These are phyloP conservation scores for Cavia porcellus DNA, from an alignment of 2,113 vertebrate genomes.

Conservation along the genomic window DNA sequence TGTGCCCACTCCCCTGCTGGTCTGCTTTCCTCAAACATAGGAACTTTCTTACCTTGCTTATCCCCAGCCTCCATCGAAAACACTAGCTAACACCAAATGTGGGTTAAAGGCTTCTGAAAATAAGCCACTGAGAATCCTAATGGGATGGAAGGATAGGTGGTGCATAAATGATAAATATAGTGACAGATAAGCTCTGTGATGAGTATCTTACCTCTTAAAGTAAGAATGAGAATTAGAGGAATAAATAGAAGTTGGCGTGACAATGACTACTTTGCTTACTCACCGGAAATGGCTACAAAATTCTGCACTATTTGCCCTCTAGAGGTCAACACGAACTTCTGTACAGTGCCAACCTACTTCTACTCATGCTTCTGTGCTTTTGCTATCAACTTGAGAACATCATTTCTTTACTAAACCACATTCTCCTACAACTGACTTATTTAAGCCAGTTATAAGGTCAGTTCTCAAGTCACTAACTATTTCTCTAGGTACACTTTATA, in stretches of 20 bases:
- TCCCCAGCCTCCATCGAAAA: neutral
- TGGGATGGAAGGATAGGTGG: neutral
- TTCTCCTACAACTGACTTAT: slow-evolving; percentile 51
- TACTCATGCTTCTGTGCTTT: neutral
- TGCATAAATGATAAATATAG: neutral
- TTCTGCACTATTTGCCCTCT: neutral
- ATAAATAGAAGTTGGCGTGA: neutral
- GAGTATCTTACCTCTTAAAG: slow-evolving; percentile 1
- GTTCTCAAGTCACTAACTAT: slow-evolving; percentile 63
- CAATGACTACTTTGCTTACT: neutral
- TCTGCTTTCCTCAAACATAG: neutral
- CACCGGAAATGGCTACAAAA: neutral
- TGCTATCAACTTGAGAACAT: slow-evolving; percentile 27
- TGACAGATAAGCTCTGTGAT: neutral
- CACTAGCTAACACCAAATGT: neutral
- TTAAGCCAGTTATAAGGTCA: slow-evolving; percentile 58
- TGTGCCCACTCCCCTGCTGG: neutral
- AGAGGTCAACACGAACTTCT: slow-evolving; percentile 17
- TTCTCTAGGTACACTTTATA: slow-evolving; percentile 27
- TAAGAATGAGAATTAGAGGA: slow-evolving; percentile 56
- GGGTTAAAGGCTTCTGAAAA: neutral
- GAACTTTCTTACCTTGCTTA: neutral
- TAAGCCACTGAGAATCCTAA: neutral
- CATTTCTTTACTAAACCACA: neutral
- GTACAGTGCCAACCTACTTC: neutral